Percentiles rank a stretch among this genome's conserved stretches.
Evolutionary conservation across 2,888 invertebrate genomes (phyloP).

Genomic region (Tanytarsus gracilentus): DNA sequence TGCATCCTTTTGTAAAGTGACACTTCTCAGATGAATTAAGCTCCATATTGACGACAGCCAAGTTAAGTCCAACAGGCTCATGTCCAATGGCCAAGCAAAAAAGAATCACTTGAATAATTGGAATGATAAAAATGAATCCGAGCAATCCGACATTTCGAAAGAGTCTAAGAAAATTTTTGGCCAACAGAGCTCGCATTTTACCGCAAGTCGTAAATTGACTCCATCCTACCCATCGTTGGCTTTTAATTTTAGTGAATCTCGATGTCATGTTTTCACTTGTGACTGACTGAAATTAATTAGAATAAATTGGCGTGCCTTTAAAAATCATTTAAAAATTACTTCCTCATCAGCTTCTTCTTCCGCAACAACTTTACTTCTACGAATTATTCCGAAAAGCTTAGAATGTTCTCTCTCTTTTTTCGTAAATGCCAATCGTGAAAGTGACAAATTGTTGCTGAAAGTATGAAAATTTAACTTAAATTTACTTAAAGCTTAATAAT

Average conservation of each 20-base stretch:
- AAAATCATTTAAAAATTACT: too few species aligned
- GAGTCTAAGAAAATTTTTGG: constrained; percentile 84
- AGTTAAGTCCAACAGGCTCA: constrained; percentile 69
- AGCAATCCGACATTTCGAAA: constrained; percentile 89
- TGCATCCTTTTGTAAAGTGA: constrained; percentile 50
- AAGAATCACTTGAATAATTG: constrained; percentile 88
- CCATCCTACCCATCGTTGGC: too few species aligned
- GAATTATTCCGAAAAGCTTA: constrained; percentile 77
- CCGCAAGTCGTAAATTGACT: constrained; percentile 69
- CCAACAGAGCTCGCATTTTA: constrained; percentile 73
- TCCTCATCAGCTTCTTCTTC: too few species aligned
- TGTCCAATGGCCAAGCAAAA: constrained; percentile 88
- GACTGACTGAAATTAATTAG: constrained; percentile 63
- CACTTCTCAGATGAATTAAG: constrained; percentile 43
- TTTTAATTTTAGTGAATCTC: too few species aligned
- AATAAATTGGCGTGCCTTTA: too few species aligned
- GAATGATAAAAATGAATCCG: constrained; percentile 86
- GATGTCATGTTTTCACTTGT: constrained; percentile 15
- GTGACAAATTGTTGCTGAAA: constrained; percentile 62
- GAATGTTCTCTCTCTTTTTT: constrained; percentile 73
- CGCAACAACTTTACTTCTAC: constrained; percentile 84
- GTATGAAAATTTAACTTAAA: constrained; percentile 18
- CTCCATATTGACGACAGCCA: constrained; percentile 71
- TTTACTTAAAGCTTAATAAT: background rate
- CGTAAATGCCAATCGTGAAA: constrained; percentile 73